phyloP scores from a whole-genome alignment of 2,113 vertebrate genomes.

The Pangasianodon hypophthalmus region DNA sequence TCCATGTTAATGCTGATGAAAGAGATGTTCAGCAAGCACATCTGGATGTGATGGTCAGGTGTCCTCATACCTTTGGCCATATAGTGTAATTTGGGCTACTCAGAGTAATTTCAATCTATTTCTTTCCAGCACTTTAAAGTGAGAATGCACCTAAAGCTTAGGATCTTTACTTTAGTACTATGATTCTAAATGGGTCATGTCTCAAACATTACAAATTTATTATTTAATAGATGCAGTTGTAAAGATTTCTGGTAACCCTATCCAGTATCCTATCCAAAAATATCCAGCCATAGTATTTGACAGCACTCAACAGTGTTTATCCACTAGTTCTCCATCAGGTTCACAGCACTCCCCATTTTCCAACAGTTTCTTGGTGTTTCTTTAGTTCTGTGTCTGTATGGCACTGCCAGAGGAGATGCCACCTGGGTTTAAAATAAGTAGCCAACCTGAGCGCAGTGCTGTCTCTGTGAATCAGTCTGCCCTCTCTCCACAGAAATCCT shows the following conservation, averaged over 20 bases:
- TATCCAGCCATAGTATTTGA: not conserved
- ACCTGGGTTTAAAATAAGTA: not conserved
- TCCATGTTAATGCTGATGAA: not conserved
- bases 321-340: not conserved
- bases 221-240: not conserved
- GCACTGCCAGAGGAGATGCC: conserved; percentile 3
- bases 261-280: not conserved
- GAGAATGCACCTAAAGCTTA: no score
- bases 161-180: no score
- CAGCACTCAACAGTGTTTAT: no score
- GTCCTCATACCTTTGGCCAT: not conserved
- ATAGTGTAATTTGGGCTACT: not conserved
- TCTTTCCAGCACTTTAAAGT: no score
- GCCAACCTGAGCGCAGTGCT: not conserved
- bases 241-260: not conserved
- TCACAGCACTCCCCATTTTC: not conserved
- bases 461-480: conserved; percentile 17
- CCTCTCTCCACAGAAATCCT: not conserved
- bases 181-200: no score
- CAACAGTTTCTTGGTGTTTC: not conserved
- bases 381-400: not conserved
- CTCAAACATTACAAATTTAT: no score
- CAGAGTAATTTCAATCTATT: no score
- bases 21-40: not conserved
- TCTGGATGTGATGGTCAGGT: not conserved